Evolutionary conservation across 2,797 vertebrate genomes (phyloP).

Genomic region (Cheirogaleus major): DNA sequence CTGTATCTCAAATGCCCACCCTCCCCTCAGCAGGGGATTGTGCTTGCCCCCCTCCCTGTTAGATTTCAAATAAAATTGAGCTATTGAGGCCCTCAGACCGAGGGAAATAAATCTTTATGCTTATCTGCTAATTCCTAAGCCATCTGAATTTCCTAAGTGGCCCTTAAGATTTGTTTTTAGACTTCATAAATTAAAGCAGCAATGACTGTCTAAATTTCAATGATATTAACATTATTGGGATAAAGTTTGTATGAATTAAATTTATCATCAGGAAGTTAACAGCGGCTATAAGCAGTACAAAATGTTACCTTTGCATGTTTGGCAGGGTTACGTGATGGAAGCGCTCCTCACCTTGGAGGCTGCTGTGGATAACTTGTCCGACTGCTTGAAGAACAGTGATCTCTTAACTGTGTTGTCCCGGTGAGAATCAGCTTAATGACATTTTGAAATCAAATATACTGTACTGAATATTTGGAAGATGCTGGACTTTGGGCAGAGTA

Average conservation of each 20-base stretch:
- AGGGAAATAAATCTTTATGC: not conserved
- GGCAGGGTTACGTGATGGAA: conserved; percentile 98
- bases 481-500: conserved; percentile 15
- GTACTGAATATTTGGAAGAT: not conserved
- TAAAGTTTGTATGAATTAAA: not conserved
- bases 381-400: conserved; percentile 98
- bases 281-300: not conserved
- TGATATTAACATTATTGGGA: not conserved
- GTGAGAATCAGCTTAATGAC: conserved; percentile 83
- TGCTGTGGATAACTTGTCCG: conserved; percentile 97
- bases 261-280: not conserved
- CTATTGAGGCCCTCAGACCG: not conserved
- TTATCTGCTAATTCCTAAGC: not conserved
- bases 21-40: not conserved
- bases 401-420: conserved; percentile 96
- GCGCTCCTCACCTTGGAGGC: conserved; percentile 96
- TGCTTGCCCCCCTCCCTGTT: too few species aligned
- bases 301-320: conserved; percentile 55
- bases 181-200: not conserved
- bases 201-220: not conserved
- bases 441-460: not conserved
- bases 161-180: not conserved
- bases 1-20: not conserved
- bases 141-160: not conserved
- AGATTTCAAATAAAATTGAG: not conserved